Evolutionary conservation across 2,797 vertebrate genomes (phyloP), one percentile per base, ranked within the genome.

Genomic region (Channallabes apus): DNA sequence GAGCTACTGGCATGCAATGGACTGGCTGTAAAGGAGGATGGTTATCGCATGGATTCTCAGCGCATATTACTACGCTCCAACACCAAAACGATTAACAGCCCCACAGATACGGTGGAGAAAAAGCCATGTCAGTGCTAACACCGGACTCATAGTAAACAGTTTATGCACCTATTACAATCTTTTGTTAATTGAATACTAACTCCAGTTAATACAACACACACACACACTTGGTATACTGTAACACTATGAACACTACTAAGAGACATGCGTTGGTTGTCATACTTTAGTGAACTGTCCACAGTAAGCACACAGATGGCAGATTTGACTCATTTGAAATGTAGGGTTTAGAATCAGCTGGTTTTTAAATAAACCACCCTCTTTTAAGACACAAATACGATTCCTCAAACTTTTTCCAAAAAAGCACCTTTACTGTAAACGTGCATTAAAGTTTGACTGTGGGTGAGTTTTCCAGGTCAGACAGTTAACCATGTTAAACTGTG

Each of bases 1-100:
- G 97, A 98, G 94, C 94, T 99, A 71, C 94, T 99, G 82, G 96
- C 96, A 1, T 93, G 96, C 61, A 97, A 97, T 29, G 96, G 96
- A 80, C 92, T 96, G 91, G 92, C 94, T 75, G 92, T 96, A 24
- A 90, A 92, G 0, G 94, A 94, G 2, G 96, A 97, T 35, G 95
- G 96, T 59, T 17, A 65, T 80, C 89, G 91, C 6, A 94, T 95
- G 27, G 91, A 89, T 14, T 69, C 86, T 27, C 87, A 90, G 0
- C 90, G 89, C 0, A 93, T 93, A 83, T 89, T 91, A 87, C 86
- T 97, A 75, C 92, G 89, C 7, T 92, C 94, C 75, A 94, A 94
- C 87, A 96, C 97, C 82, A 96, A 92, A 73, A 93, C 97, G 0
- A 90, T 99, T 54, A 71, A 92, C 2, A 76, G 90, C 71, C 69